Evolutionary conservation across 2,797 vertebrate species (phyloP).

Genomic region (Spea hammondii): DNA sequence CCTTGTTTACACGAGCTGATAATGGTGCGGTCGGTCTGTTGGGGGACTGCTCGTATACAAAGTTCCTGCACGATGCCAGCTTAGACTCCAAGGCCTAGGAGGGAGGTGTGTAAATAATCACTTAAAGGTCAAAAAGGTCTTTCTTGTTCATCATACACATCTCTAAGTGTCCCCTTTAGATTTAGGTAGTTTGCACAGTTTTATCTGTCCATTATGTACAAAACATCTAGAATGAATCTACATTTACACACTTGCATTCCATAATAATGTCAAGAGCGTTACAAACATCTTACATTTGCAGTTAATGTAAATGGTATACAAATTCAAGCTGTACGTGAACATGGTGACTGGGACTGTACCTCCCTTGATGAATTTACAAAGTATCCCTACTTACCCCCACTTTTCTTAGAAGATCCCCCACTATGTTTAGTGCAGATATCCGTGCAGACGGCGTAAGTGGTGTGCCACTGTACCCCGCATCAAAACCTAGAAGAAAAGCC

Average conservation of each 20-base stretch:
- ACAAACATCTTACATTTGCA: too few species aligned
- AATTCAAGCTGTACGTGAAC: too few species aligned
- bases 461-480: conserved; percentile 77
- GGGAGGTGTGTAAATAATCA: background rate
- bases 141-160: too few species aligned
- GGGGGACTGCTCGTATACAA: conserved; percentile 83
- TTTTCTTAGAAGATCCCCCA: conserved; percentile 94
- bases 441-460: conserved; percentile 92
- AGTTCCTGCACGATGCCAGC: conserved; percentile 90
- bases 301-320: too few species aligned
- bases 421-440: conserved; percentile 95
- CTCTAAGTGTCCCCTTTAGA: too few species aligned
- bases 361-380: background rate
- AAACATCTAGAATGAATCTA: too few species aligned
- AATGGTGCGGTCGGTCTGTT: conserved; percentile 65
- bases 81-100: conserved; percentile 95
- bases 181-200: too few species aligned
- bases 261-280: too few species aligned
- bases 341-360: too few species aligned
- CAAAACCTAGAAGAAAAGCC: conserved; percentile 62
- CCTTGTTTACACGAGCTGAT: conserved; percentile 62
- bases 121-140: too few species aligned
- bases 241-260: too few species aligned
- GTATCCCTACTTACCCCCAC: conserved; percentile 82
- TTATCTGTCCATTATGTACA: too few species aligned